phyloP scores from a whole-genome alignment of 1,140 invertebrate genomes.

The Scaptomyza montana region DNA sequence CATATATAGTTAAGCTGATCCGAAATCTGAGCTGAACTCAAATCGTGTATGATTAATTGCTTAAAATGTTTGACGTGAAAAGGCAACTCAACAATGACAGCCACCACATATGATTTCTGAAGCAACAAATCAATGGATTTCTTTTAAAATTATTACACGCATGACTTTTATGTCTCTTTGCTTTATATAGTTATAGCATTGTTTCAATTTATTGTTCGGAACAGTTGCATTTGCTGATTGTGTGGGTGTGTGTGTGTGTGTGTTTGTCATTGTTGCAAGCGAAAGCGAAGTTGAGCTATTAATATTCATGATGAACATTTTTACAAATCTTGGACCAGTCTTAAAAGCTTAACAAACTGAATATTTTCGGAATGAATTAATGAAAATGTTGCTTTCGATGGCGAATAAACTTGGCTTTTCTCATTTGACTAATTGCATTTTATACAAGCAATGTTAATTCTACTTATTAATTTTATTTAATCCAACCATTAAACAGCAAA shows the following conservation, averaged over 20 bases:
- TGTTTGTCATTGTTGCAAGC: conserved; percentile 16
- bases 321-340: conserved; percentile 12
- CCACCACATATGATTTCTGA: conserved; percentile 3
- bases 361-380: conserved; percentile 2
- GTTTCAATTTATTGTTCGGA: conserved; percentile 11
- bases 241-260: conserved; percentile 16
- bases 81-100: conserved; percentile 21
- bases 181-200: conserved; percentile 9
- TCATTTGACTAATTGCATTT: background rate
- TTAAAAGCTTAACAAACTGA: conserved; percentile 9
- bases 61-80: conserved; percentile 23
- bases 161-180: conserved; percentile 26
- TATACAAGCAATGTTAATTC: background rate
- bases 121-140: conserved; percentile 19
- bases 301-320: conserved; percentile 37
- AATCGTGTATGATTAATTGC: conserved; percentile 42
- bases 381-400: background rate
- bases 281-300: conserved; percentile 16
- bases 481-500: background rate
- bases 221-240: background rate
- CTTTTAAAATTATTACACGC: background rate
- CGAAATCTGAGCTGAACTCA: conserved; percentile 3
- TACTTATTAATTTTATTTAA: background rate
- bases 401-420: background rate
- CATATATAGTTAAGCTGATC: background rate